Evolutionary conservation across 2,113 vertebrate species (phyloP).

Genomic region (Cepphus grylle): DNA sequence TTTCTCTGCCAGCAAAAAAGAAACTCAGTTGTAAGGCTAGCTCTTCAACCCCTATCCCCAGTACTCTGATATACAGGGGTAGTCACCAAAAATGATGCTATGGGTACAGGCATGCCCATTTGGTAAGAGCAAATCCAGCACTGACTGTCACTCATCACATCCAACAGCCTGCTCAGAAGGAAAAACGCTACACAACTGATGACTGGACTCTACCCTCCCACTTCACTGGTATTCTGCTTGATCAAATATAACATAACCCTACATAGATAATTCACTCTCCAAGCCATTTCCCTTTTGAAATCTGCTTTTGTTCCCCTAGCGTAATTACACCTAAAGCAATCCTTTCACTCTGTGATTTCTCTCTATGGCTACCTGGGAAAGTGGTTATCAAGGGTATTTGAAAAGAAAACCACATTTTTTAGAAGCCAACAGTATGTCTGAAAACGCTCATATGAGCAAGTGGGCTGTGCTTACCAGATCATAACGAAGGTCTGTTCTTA

Average conservation of each 20-base stretch:
- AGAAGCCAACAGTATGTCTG: neutral
- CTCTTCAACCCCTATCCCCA: neutral
- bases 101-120: neutral
- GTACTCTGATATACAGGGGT: neutral
- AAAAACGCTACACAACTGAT: neutral
- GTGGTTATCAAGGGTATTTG: neutral
- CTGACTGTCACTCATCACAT: fast-evolving
- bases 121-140: neutral
- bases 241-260: neutral
- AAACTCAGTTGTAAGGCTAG: neutral
- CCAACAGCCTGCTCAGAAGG: neutral
- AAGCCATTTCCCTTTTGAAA: neutral
- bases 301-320: neutral
- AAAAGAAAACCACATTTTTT: neutral
- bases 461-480: neutral
- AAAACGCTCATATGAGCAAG: neutral
- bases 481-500: neutral
- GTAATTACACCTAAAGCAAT: neutral
- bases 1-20: conserved; percentile 79
- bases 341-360: neutral
- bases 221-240: neutral
- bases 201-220: neutral
- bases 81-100: neutral
- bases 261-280: neutral
- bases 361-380: neutral